phyloP scores from a whole-genome alignment of 2,888 invertebrate species.

The Villa cingulata region DNA sequence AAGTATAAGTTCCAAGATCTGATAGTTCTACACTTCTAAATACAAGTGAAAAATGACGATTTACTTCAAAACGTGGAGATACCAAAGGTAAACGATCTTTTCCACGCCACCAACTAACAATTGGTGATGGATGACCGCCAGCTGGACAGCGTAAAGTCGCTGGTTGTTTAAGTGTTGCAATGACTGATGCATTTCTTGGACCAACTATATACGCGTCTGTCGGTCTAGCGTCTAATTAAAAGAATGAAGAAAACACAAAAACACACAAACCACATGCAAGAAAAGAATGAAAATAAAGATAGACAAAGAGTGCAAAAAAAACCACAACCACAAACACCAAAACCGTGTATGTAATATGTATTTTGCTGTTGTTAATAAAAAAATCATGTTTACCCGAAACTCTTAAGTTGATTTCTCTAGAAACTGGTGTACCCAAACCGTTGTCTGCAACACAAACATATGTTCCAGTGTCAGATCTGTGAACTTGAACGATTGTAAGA shows the following conservation, averaged over 20 bases:
- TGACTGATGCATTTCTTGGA: slow-evolving; percentile 46
- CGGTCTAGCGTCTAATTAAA: slow-evolving; percentile 19
- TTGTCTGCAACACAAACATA: slow-evolving; percentile 81
- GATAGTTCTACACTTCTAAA: slow-evolving; percentile 56
- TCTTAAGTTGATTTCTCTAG: slow-evolving; percentile 52
- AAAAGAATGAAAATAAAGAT: background rate
- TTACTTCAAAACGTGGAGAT: slow-evolving; percentile 42
- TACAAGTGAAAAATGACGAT: slow-evolving; percentile 57
- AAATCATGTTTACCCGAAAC: slow-evolving; percentile 63
- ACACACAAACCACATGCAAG: slow-evolving; percentile 6
- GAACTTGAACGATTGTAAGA: slow-evolving; percentile 68
- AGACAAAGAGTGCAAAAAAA: background rate
- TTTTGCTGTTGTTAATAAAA: no score
- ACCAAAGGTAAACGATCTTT: slow-evolving; percentile 58
- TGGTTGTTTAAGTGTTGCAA: slow-evolving; percentile 57
- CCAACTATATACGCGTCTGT: slow-evolving; percentile 51
- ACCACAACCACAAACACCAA: background rate
- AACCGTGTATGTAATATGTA: no score
- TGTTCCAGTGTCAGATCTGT: slow-evolving; percentile 66
- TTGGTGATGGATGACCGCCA: slow-evolving; percentile 65
- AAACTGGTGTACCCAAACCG: slow-evolving; percentile 51
- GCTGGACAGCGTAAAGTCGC: slow-evolving; percentile 65
- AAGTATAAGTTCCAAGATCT: slow-evolving; percentile 74
- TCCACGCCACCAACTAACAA: slow-evolving; percentile 75
- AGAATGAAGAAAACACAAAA: slow-evolving; percentile 3